A percentile compares a stretch with the other conserved stretches of the same genome.
phyloP scores from a whole-genome alignment of 2,113 vertebrate species.

The Coptodon rendalli region DNA sequence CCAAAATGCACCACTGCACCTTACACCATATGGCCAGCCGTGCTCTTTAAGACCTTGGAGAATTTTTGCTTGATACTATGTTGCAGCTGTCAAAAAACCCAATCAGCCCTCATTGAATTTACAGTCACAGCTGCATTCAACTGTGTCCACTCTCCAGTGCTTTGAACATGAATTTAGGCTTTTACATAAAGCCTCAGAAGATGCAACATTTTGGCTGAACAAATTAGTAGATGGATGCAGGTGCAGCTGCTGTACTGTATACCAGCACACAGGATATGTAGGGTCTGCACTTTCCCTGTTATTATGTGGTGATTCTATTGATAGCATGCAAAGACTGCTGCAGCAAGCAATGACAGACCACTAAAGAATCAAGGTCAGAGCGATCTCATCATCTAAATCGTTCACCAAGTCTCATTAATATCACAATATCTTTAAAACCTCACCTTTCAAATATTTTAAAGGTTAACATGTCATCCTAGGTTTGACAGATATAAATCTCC shows the following conservation, averaged over 20 bases:
- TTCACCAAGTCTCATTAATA: slow-evolving; percentile 30
- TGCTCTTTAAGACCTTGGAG: not conserved
- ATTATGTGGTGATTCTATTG: not conserved
- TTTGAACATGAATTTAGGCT: not conserved
- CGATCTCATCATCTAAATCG: not conserved
- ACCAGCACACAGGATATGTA: not conserved
- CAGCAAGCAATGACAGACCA: not conserved
- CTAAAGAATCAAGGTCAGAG: slow-evolving; percentile 19
- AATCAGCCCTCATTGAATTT: not conserved
- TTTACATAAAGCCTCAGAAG: not conserved
- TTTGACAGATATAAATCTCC: not conserved
- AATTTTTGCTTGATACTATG: not conserved
- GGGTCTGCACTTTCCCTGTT: not conserved
- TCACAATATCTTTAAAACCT: not conserved
- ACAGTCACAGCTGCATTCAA: not conserved
- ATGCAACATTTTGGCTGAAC: not conserved
- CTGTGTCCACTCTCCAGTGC: not conserved
- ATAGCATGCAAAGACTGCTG: not conserved
- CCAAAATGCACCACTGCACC: slow-evolving; percentile 5
- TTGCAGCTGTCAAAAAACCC: not conserved
- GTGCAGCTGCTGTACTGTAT: not conserved
- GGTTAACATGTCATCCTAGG: not conserved
- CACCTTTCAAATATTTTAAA: not conserved
- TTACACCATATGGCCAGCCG: slow-evolving; percentile 13
- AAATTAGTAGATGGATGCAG: not conserved